Evolutionary conservation across 2,113 vertebrate species (phyloP), one percentile per base, ranked within the genome.

Genomic region (Trinectes maculatus): DNA sequence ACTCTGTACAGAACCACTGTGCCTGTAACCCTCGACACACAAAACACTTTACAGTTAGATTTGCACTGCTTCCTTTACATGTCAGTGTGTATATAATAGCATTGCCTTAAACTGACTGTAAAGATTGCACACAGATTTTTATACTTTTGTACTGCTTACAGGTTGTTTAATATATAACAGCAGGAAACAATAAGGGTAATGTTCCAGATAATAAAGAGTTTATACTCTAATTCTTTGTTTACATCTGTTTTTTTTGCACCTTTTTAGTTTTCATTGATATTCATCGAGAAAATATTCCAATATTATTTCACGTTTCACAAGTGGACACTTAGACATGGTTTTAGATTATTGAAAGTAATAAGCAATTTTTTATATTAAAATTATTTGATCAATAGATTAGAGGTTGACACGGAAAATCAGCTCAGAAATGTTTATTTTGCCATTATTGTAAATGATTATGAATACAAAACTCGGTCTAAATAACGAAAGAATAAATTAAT

Each of bases 21-120:
- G 62, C 48, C 70, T 85, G 25, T 46, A 58, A 18, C 37, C 21
- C 21, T 5, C 25, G 43, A 64, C 43, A 54, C 9, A 19, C 21
- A 25, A n/a, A 9, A 66, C 19, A 59, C 61, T 77, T 55, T 49
- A 51, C 48, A 12, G 6, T 47, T 34, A 1, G 16, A 22, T 70
- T 86, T 87, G 75, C 71, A 82, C 83, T 79, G 36, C 54, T 80
- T 65, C 15, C 3, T 67, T 79, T 64, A 66, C 28, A 28, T 4
- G 37, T 71, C 73, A 61, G 60, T 33, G 21, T 77, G 8, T 82
- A 16, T 67, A 48, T 56, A 68, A 67, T n/a, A n/a, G n/a, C n/a
- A n/a, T 18, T 62, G 37, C 31, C 40, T 69, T 71, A 54, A 77
- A 64, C 60, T 64, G 58, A 80, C 57, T 59, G 55, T 59, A 47